Conservation (phyloP, 2,888 invertebrate genomes). For the Oscheius sp. region DNA sequence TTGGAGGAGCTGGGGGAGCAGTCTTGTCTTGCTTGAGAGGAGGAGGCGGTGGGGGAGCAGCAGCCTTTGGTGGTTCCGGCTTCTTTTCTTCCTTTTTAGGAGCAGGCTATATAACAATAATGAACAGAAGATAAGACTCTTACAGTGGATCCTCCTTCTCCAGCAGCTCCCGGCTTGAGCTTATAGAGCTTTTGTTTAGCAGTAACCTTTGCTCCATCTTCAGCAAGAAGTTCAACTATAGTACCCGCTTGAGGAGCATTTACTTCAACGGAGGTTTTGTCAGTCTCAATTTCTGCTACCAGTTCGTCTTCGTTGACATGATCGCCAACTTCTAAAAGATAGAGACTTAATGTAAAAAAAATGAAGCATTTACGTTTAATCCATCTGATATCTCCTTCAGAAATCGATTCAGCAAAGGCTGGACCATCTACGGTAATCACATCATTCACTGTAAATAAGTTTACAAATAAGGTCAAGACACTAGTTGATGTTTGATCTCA, state of each 20-base stretch:
- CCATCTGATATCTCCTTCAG: constrained; percentile 87
- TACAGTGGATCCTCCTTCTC: constrained; percentile 39
- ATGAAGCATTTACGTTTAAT: constrained; percentile 58
- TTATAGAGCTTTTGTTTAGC: constrained; percentile 70
- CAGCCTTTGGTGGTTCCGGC: neutral
- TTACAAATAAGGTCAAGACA: neutral
- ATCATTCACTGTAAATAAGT: constrained; percentile 45
- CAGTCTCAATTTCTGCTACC: constrained; percentile 97
- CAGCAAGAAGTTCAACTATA: constrained; percentile 85
- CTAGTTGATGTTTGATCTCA: neutral
- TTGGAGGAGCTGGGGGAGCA: constrained; percentile 25
- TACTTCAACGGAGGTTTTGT: constrained; percentile 85
- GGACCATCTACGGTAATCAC: constrained; percentile 80
- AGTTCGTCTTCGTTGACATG: constrained; percentile 89
- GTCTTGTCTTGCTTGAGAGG: constrained; percentile 9
- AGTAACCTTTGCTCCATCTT: constrained; percentile 88
- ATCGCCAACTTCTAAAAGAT: constrained; percentile 81
- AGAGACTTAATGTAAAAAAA: too few species aligned
- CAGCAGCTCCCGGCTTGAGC: constrained; percentile 63
- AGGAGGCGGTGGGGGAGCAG: constrained; percentile 21
- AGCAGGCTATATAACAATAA: neutral
- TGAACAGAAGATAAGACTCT: neutral
- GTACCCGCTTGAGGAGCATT: constrained; percentile 85
- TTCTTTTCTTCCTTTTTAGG: constrained; percentile 25
- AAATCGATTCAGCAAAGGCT: constrained; percentile 92